Percentiles rank a stretch among this genome's conserved stretches.
Evolutionary conservation across 1,140 invertebrate species (phyloP).

Genomic region (Drosophila sturtevanti): DNA sequence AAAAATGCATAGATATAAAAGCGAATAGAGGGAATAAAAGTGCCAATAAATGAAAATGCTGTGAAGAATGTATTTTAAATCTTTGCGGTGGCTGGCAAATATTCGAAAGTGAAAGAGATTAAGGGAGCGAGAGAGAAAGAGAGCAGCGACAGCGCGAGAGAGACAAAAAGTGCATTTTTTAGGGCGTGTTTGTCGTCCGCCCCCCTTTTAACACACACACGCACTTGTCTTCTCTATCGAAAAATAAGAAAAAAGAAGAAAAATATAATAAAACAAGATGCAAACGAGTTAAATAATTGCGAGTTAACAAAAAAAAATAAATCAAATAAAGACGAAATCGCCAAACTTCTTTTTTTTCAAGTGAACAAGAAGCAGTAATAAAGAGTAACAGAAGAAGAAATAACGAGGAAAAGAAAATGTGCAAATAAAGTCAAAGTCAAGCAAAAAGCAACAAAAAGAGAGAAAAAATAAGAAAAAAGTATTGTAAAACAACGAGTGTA

Average conservation of each 20-base stretch:
- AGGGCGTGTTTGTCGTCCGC: constrained; percentile 60
- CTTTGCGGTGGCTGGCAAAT: background rate
- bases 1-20: constrained; percentile 72
- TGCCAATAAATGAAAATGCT: constrained; percentile 19
- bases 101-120: constrained; percentile 10
- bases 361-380: constrained; percentile 25
- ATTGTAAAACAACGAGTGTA: constrained; percentile 25
- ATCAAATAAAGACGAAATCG: constrained; percentile 24
- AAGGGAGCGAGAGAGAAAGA: background rate
- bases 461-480: background rate
- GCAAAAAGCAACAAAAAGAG: constrained; percentile 34
- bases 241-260: constrained; percentile 16
- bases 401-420: constrained; percentile 45
- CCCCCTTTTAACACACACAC: constrained; percentile 19
- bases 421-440: constrained; percentile 44
- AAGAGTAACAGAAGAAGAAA: constrained; percentile 20
- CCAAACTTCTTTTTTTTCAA: constrained; percentile 23
- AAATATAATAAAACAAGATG: constrained; percentile 57
- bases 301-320: constrained; percentile 29
- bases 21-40: constrained; percentile 42
- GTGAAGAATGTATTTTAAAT: constrained; percentile 26
- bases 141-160: background rate
- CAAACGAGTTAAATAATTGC: constrained; percentile 23
- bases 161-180: constrained; percentile 52
- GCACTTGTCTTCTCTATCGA: constrained; percentile 7